These are phyloP conservation scores for Microchirus variegatus DNA, from an alignment of 2,797 vertebrate species.

Conservation along the genomic window DNA sequence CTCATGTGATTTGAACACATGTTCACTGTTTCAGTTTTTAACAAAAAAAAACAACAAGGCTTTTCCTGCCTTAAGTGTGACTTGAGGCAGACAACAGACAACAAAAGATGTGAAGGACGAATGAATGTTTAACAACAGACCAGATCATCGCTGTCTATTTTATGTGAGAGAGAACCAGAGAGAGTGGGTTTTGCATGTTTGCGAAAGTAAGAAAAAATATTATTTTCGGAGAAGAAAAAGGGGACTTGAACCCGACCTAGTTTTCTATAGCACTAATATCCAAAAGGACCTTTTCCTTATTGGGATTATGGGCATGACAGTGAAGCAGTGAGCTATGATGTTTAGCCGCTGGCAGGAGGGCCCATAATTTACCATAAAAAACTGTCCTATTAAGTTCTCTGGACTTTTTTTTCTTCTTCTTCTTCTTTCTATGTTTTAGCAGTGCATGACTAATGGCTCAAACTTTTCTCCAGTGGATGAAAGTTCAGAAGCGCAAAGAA, in stretches of 20 bases:
- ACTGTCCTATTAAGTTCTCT: slow-evolving; percentile 38
- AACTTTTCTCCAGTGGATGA: slow-evolving; percentile 13
- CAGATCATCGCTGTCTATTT: slow-evolving; percentile 11
- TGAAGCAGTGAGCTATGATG: slow-evolving; percentile 41
- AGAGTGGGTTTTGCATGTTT: neutral
- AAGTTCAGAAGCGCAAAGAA: slow-evolving; percentile 18
- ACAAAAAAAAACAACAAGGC: slow-evolving; percentile 23
- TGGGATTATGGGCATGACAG: slow-evolving; percentile 52
- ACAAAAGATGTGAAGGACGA: slow-evolving; percentile 23
- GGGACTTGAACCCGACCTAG: slow-evolving; percentile 25
- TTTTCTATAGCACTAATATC: slow-evolving; percentile 32
- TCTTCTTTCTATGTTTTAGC: slow-evolving; percentile 3
- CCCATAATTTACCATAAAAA: slow-evolving; percentile 48
- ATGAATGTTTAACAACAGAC: slow-evolving; percentile 15
- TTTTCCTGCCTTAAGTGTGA: slow-evolving; percentile 24
- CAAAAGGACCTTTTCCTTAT: slow-evolving; percentile 41
- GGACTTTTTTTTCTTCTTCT: slow-evolving; percentile 11
- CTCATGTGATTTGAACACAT: slow-evolving; percentile 55
- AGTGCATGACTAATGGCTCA: slow-evolving; percentile 30
- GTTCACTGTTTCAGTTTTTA: slow-evolving; percentile 45
- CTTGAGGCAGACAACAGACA: slow-evolving; percentile 15
- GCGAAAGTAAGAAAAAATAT: neutral
- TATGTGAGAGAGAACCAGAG: neutral
- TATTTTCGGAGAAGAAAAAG: slow-evolving; percentile 20
- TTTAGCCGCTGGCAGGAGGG: slow-evolving; percentile 40